These are phyloP conservation scores for Acrocephalus arundinaceus DNA, from an alignment of 2,113 vertebrate species.

Conservation along the genomic window DNA sequence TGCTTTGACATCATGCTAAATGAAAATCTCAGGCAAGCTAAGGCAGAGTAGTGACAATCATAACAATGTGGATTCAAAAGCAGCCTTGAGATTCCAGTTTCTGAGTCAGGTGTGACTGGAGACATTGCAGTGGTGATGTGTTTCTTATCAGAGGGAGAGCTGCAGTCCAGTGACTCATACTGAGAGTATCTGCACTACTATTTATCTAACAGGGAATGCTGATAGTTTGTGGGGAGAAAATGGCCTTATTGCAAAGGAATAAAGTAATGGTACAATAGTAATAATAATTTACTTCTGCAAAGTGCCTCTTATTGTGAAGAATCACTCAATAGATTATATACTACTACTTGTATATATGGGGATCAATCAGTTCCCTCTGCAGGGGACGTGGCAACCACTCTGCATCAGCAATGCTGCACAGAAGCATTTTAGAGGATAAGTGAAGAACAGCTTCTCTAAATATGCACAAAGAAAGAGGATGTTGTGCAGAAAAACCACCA, in stretches of 20 bases:
- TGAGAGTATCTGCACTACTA: not conserved
- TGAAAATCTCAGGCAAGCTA: not conserved
- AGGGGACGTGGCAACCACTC: not conserved
- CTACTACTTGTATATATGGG: not conserved
- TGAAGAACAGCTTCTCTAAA: conserved; percentile 5
- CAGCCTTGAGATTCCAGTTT: conserved; percentile 1
- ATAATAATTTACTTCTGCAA: conserved; percentile 40
- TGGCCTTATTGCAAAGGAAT: conserved; percentile 10
- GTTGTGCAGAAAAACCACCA: not conserved
- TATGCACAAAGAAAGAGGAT: not conserved
- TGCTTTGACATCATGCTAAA: not conserved
- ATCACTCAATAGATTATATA: conserved; percentile 25
- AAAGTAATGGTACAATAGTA: conserved; percentile 21
- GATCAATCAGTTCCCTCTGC: conserved; percentile 3
- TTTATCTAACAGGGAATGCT: conserved; percentile 5
- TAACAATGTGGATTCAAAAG: not conserved
- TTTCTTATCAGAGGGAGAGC: not conserved
- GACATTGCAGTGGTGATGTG: not conserved
- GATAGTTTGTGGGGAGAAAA: not conserved
- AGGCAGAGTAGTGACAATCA: not conserved
- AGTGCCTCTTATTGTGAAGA: conserved; percentile 32
- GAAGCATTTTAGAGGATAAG: not conserved
- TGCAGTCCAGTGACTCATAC: conserved; percentile 42
- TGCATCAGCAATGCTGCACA: not conserved
- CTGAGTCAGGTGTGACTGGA: conserved; percentile 20